A percentile compares a stretch with the other conserved stretches of the same genome.
These are phyloP conservation scores for Delia radicum DNA, from an alignment of 1,140 invertebrate species.

Conservation along the genomic window DNA sequence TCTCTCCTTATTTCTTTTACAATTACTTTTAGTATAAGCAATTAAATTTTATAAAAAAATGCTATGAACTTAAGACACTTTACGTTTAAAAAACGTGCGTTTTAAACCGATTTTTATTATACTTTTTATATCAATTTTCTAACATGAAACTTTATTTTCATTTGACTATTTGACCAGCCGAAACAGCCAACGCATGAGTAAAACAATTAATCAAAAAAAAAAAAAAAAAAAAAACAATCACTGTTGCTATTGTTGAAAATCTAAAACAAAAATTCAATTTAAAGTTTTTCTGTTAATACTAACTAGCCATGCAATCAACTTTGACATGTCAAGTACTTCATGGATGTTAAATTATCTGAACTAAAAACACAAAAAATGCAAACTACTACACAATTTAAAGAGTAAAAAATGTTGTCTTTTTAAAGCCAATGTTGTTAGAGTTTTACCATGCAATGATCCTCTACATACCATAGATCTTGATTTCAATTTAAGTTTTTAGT, in stretches of 20 bases:
- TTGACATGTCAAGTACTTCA: constrained; percentile 16
- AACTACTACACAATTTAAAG: too few relatives aligned
- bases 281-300: neutral
- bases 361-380: neutral
- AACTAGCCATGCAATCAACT: constrained; percentile 9
- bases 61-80: neutral
- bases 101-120: neutral
- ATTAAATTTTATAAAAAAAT: too few relatives aligned
- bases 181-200: neutral
- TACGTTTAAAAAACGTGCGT: neutral
- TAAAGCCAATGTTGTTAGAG: too few relatives aligned
- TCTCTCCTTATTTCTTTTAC: neutral
- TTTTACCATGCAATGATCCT: too few relatives aligned
- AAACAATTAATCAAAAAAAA: neutral
- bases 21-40: neutral
- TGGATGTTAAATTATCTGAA: constrained; percentile 11
- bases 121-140: neutral
- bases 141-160: neutral
- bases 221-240: neutral
- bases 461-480: neutral
- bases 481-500: neutral
- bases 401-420: too few relatives aligned
- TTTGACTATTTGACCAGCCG: neutral
- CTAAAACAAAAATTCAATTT: neutral
- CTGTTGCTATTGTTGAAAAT: neutral